Conservation (phyloP, 92 coral and sea anemone genomes). For the Virgularia gustaviana region DNA sequence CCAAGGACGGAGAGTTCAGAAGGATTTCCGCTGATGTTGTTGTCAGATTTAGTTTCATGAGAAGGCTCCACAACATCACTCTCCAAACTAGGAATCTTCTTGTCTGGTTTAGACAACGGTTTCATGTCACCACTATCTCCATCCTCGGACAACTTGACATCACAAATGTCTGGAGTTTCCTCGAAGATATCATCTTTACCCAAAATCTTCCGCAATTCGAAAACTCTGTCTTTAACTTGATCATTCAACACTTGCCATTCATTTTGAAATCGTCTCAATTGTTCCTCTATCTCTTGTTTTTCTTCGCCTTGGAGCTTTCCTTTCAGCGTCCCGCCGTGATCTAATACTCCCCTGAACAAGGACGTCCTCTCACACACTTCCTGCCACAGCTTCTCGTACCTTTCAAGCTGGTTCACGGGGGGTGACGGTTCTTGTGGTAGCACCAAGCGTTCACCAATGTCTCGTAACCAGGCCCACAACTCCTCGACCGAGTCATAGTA, state of each 20-base stretch:
- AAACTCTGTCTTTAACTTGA: slow-evolving; percentile 71
- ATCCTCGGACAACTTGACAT: no score
- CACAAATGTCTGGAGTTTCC: not conserved
- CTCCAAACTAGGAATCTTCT: not conserved
- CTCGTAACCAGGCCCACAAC: slow-evolving; percentile 87
- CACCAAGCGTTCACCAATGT: slow-evolving; percentile 64
- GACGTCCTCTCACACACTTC: slow-evolving; percentile 55
- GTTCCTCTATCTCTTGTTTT: slow-evolving; percentile 62
- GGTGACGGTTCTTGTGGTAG: slow-evolving; percentile 43
- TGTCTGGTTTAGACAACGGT: not conserved
- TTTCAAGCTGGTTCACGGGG: slow-evolving; percentile 54
- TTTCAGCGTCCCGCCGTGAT: slow-evolving; percentile 61
- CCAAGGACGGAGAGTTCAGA: no score
- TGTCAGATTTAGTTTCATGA: no score
- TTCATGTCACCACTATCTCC: not conserved
- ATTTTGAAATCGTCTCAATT: slow-evolving; percentile 69
- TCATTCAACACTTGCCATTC: slow-evolving; percentile 78
- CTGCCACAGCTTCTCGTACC: slow-evolving; percentile 56
- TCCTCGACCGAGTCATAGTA: slow-evolving; percentile 84
- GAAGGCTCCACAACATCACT: no score
- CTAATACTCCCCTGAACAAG: slow-evolving; percentile 57
- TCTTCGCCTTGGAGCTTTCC: slow-evolving; percentile 65
- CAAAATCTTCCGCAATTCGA: slow-evolving; percentile 58
- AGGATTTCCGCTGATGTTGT: no score
- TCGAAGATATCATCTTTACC: slow-evolving; percentile 50